Base-by-base conservation (phyloP, 2,113 vertebrate genomes). In the Podiceps cristatus region DNA sequence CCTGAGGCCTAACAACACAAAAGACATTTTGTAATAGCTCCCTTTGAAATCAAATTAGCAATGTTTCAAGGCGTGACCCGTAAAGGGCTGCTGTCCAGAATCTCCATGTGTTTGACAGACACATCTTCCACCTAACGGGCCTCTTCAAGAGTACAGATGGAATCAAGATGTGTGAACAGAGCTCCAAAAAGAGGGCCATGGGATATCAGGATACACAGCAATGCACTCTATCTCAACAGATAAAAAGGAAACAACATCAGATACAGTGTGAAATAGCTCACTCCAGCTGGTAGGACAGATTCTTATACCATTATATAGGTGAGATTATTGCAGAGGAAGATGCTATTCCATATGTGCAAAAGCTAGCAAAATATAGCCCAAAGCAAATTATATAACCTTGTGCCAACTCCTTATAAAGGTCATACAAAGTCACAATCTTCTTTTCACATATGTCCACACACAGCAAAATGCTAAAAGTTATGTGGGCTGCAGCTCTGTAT, bases 111-210 rank as follows among this genome's bases (percentile, higher is more conserved):
- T 95, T 93, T 96, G 95, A 96, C 96, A 97, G 96, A 96, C 37
- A 96, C 88, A 80, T 76, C 90, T 94, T 95, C 94, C 78, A 97
- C 96, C 97, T 88, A 96, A 92, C 12, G 0, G 56, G 52, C 90
- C 80, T 96, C 96, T 92, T 94, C 88, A 72, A 75, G 88, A 79
- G 33, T 90, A 78, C 96, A 97, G 93, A 96, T 97, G 97, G 97
- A 91, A 95, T 93, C 97, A 97, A 98, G 97, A 97, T 98, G 97
- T 97, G 94, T 59, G 96, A 95, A 90, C 93, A 85, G 79, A 92
- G 50, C 64, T 90, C 91, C 82, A 78, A 96, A 94, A 88, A 77
- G 58, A 75, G 49, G 95, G 90, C 58, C 94, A 87, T 76, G 72
- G 86, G 88, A 90, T 90, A 94, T 71, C 68, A 87, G 77, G 47